Base-by-base conservation (phyloP, 2,113 vertebrate genomes). In the Rallus limicola region DNA sequence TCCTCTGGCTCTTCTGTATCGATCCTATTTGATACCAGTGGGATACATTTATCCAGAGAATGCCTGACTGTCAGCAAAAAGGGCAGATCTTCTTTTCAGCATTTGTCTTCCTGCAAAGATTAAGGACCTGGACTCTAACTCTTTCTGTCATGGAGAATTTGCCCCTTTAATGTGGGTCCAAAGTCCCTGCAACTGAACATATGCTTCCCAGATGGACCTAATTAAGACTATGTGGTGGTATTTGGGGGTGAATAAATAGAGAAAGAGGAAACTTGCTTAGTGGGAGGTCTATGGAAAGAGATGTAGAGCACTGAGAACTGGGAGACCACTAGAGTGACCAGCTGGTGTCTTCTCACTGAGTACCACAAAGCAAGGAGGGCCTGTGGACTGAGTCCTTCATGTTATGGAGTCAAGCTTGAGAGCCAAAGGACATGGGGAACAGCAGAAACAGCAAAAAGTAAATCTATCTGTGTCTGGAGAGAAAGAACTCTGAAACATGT, bases 221-320 rank as follows among this genome's bases (percentile, higher is more conserved):
- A 79, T 91, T 89, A 95, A 68, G 77, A 78, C 16, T 97, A 75
- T 78, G 34, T 93, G 77, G 83, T 1, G 1, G 56, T 38, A 89
- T 93, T 95, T 89, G 77, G 83, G 76, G 93, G 93, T 93, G 89
- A 96, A 93, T 86, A 95, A 93, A 86, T 38, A 93, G 13, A 88
- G 59, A 88, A 91, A 77, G 34, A 92, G 72, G 69, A 96, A 95
- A 91, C 60, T 91, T 91, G 38, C 74, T 75, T 58, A 34, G 86
- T 92, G 77, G 91, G 91, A 97, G 89, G 91, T 95, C 93, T 88
- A 28, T 64, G 38, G 72, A 84, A 95, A 68, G 21, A 60, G 18
- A 29, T 68, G 76, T 24, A 86, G 23, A 95, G 60, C 46, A 44
- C 29, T 52, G 34, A 92, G 88, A 86, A 68, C 2, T 68, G 29